A percentile compares a stretch with the other conserved stretches of the same genome.
Evolutionary conservation across 2,888 invertebrate species (phyloP).

Genomic region (Himalopsyche kuldschensis): DNA sequence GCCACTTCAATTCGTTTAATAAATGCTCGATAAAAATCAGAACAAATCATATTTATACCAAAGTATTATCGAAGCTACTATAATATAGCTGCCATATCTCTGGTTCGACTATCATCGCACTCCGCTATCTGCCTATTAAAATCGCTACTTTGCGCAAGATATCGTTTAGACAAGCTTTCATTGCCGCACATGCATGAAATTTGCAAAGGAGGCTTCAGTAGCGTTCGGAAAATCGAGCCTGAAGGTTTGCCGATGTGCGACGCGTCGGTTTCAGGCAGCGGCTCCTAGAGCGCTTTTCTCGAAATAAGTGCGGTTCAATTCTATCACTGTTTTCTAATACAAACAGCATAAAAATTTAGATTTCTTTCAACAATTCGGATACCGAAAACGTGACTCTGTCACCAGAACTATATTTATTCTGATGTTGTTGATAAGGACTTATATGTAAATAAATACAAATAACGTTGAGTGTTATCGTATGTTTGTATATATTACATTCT

Average conservation of each 20-base stretch:
- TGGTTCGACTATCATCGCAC: neutral
- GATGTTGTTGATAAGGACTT: no score
- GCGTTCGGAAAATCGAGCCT: slow-evolving; percentile 13
- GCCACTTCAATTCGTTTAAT: neutral
- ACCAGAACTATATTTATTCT: no score
- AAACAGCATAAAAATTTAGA: neutral
- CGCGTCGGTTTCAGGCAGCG: neutral
- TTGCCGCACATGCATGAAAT: neutral
- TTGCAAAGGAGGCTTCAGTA: slow-evolving; percentile 7
- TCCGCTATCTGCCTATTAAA: neutral
- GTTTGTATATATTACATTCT: no score
- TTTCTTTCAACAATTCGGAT: neutral
- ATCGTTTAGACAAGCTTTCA: neutral
- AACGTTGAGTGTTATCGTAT: no score
- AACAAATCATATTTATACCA: neutral
- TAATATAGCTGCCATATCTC: neutral
- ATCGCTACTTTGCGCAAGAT: neutral
- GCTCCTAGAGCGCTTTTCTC: neutral
- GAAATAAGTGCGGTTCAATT: neutral
- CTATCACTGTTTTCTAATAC: neutral
- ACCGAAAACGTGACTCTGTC: neutral
- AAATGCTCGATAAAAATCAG: neutral
- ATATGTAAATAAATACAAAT: no score
- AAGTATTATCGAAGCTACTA: neutral
- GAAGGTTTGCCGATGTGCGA: neutral